These are phyloP conservation scores for Belonocnema kinseyi DNA, from an alignment of 1,140 invertebrate genomes.

Conservation along the genomic window DNA sequence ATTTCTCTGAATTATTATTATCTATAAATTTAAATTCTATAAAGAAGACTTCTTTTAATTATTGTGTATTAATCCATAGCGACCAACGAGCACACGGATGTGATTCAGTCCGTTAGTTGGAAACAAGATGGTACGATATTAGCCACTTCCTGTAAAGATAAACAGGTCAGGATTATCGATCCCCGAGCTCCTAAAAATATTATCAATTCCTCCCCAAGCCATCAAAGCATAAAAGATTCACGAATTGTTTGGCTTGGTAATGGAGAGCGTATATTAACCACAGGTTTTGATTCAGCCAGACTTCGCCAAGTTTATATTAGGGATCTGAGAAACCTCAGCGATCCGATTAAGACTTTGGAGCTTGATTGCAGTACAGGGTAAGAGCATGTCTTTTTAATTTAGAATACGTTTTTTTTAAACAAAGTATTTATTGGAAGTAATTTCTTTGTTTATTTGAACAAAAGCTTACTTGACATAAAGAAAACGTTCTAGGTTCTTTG, in stretches of 20 bases:
- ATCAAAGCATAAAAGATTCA: slow-evolving; percentile 93
- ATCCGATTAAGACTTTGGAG: slow-evolving; percentile 86
- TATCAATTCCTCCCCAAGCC: slow-evolving; percentile 82
- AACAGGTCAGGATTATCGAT: slow-evolving; percentile 88
- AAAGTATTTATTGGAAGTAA: neutral
- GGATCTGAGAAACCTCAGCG: slow-evolving; percentile 87
- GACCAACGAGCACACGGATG: slow-evolving; percentile 86
- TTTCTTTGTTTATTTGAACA: no score
- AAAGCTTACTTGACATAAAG: no score
- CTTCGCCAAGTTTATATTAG: slow-evolving; percentile 91
- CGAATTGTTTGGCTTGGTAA: slow-evolving; percentile 92
- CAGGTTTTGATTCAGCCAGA: slow-evolving; percentile 85
- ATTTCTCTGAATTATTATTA: slow-evolving; percentile 24
- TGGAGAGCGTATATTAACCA: slow-evolving; percentile 87
- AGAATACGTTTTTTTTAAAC: neutral
- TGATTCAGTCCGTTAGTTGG: slow-evolving; percentile 91
- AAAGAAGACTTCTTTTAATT: neutral
- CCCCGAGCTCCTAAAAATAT: slow-evolving; percentile 81
- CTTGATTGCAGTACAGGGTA: slow-evolving; percentile 93
- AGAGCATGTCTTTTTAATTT: slow-evolving; percentile 42
- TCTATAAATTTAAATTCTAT: neutral
- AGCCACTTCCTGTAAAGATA: slow-evolving; percentile 87
- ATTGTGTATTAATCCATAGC: slow-evolving; percentile 72
- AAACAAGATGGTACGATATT: slow-evolving; percentile 87
- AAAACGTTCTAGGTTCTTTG: no score